Evolutionary conservation across 2,888 invertebrate species (phyloP), one percentile per base, ranked within the genome.

Genomic region (Anagyrus pseudococci): DNA sequence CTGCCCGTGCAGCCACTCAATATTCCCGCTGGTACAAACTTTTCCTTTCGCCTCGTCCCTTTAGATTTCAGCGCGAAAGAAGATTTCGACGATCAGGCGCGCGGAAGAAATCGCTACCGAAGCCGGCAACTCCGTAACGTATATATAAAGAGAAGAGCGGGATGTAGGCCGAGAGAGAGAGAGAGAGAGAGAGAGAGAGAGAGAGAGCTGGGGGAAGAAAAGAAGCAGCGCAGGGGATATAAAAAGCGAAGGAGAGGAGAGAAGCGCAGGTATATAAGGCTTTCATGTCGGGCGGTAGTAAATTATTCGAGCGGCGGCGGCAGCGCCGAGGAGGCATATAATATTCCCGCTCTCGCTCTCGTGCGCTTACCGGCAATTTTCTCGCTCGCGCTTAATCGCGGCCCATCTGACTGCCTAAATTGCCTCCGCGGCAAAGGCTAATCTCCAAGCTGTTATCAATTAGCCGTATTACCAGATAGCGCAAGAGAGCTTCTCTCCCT

Each of bases 401-500:
- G 68, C 69, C 70, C 70, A 74, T 71, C 74, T 72, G 68, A 71
- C 72, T 71, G 72, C 70, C 72, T 72, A 75, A 76, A 76, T 76
- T 76, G 74, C 73, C 68, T 65, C 68, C 65, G 57, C 69, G 68
- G 72, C 70, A 68, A 70, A 69, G n/a, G 70, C 73, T 75, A 75
- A 76, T 75, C 75, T 75, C 63, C 63, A 68, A 69, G 72, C 73
- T 70, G 73, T 76, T 76, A 76, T 76, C 76, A 76, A 76, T 76
- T 76, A 75, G 70, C 66, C 65, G 62, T 58, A 54, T 66, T 64
- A 64, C 68, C 65, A 10, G 71, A 73, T 75, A 73, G 70, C 68
- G 57, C 61, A 54, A 41, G n/a, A n/a, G n/a, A n/a, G n/a, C n/a
- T n/a, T n/a, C n/a, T n/a, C n/a, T n/a, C n/a, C n/a, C n/a, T n/a